Evolutionary conservation across 2,797 vertebrate genomes (phyloP), one percentile per base, ranked within the genome.

Genomic region (Valencia hispanica): DNA sequence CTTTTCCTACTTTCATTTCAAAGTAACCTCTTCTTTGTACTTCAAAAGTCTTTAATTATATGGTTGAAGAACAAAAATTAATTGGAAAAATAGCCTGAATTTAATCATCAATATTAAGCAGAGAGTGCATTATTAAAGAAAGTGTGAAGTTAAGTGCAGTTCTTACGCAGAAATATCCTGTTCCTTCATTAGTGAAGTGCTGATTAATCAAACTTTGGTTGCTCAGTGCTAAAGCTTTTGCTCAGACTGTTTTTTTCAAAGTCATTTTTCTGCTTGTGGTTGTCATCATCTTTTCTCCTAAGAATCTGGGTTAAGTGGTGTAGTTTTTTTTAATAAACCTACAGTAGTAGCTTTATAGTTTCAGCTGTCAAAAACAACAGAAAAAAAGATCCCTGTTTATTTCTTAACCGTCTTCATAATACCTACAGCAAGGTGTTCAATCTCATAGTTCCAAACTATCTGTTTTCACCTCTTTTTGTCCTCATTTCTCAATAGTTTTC

Each of bases 181-280:
- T 45, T 68, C 65, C 41, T 45, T 68, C 65, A 68, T 68, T 66
- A 41, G 36, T 39, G 65, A 66, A 66, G 1, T 45, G 65, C 65
- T 27, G 41, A 43, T 45, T 39, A 7, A 39, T 41, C 48, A 36
- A 32, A 68, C 25, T 27, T 68, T 68, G 41, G 39, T 27, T 45
- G 14, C 65, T 68, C 41, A 68, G 65, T 68, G 39, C 25, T 27
- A 25, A 9, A 8, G 43, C 25, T 61, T 61, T 68, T 25, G 25
- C 65, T 68, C 25, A 43, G 39, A 68, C 39, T 66, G 36, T n/a
- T 43, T 68, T 50, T 50, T 41, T 65, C 25, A 18, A 65, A 25
- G 14, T 14, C 2, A 27, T 11, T 43, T n/a, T 43, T 68, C 25
- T 68, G 11, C 25, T 68, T 27, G 14, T 65, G 63, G 36, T 43